These are phyloP conservation scores for Lathronympha strigana DNA, from an alignment of 2,888 invertebrate genomes.

Conservation along the genomic window DNA sequence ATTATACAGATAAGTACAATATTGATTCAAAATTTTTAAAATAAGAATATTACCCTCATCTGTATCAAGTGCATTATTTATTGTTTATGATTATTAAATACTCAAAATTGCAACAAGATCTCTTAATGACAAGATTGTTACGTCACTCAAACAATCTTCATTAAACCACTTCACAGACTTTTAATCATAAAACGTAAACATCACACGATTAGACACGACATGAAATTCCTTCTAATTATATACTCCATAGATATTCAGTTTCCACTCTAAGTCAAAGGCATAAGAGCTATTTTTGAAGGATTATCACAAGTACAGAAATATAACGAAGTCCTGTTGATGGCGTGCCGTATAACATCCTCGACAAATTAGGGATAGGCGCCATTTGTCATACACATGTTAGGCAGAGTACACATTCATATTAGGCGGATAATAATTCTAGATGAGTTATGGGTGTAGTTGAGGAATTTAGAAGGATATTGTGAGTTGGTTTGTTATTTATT, in stretches of 20 bases:
- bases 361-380: constrained; percentile 73
- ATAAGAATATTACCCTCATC: too few relatives aligned
- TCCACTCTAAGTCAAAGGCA: neutral
- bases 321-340: constrained; percentile 67
- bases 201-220: constrained; percentile 38
- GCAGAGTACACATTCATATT: constrained; percentile 59
- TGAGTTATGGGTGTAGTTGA: constrained; percentile 60
- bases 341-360: constrained; percentile 59
- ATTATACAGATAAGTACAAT: too few relatives aligned
- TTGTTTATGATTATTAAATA: too few relatives aligned
- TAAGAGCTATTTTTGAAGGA: constrained; percentile 1
- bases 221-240: constrained; percentile 53
- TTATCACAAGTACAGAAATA: constrained; percentile 1
- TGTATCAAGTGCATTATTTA: too few relatives aligned
- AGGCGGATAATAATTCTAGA: constrained; percentile 56
- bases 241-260: neutral
- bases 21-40: too few relatives aligned
- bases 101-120: neutral
- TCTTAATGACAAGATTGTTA: neutral
- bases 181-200: constrained; percentile 36
- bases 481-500: constrained; percentile 15
- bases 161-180: constrained; percentile 11
- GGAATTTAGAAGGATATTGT: constrained; percentile 43
- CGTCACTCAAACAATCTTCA: constrained; percentile 23
- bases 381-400: constrained; percentile 65